Base-by-base conservation (phyloP, 2,888 invertebrate genomes). In the Drosophila putrida region DNA sequence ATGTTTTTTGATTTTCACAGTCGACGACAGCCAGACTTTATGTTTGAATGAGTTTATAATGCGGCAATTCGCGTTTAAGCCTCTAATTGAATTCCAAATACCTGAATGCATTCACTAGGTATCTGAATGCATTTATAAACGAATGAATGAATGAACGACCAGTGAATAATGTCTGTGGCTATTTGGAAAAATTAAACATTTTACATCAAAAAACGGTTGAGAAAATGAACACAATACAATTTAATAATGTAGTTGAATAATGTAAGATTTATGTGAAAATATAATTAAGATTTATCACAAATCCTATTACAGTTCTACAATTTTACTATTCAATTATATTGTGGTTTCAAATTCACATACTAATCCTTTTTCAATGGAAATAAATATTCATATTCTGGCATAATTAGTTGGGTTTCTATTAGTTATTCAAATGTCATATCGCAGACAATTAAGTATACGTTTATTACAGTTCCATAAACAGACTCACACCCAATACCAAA, bases 31-130 rank as follows among this genome's bases (percentile, higher is more conserved):
- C 11, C 69, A 66, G 74, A 69, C 58, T 53, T 64, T 61, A 62
- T 71, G 65, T 44, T 54, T 71, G 75, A 71, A 57, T 79, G 75
- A 10, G 58, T 55, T 63, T 61, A 64, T 70, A 74, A 74, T 77
- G 65, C 59, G 68, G 47, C 60, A 49, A 62, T 47, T 38, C 38
- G 38, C 28, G 33, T 57, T 73, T 65, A 57, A 62, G 54, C 38
- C 58, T n/a, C 66, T 74, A 74, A 77, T 78, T 77, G 61, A 74
- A 74, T 65, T 62, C 41, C 25, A 73, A 66, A 62, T 58, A 39
- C 35, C 10, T 15, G 35, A 60, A 60, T 39, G 54, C 20, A 38
- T 35, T 50, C 15, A 6, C 27, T 33, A 11, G 4, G 5, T 33
- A 33, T 13, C 38, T 53, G 38, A 53, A 38, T 53, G 31, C 53